Conservation (phyloP, 2,113 vertebrate genomes). For the Crotalus tigris region DNA sequence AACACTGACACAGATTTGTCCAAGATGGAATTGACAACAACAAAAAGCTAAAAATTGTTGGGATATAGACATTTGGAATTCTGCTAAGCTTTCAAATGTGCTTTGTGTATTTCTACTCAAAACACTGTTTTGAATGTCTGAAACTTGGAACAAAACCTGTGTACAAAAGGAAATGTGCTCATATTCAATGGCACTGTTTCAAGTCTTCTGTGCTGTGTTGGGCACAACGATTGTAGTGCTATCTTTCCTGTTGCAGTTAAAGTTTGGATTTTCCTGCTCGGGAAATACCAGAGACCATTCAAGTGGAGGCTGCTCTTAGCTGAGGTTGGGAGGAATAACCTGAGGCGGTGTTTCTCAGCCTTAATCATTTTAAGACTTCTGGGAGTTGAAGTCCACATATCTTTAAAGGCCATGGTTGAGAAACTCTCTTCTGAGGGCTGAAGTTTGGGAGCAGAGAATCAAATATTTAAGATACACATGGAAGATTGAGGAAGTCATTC, state of each 20-base stretch:
- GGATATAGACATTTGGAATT: neutral
- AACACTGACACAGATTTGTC: neutral
- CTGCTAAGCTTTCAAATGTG: neutral
- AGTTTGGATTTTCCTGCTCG: neutral
- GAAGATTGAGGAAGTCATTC: neutral
- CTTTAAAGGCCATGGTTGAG: neutral
- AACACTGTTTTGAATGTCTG: neutral
- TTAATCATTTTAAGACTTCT: neutral
- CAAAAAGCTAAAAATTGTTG: neutral
- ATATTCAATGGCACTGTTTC: neutral
- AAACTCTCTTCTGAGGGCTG: neutral
- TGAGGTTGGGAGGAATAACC: neutral
- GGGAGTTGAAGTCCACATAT: neutral
- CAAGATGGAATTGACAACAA: neutral
- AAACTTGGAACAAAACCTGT: neutral
- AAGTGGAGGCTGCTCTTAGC: neutral
- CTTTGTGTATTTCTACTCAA: neutral
- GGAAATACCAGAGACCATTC: neutral
- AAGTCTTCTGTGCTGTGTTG: neutral
- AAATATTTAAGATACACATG: neutral
- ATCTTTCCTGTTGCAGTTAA: neutral
- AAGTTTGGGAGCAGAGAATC: neutral
- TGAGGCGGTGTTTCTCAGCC: neutral
- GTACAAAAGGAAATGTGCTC: neutral
- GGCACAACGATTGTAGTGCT: neutral